phyloP scores from a whole-genome alignment of 2,888 invertebrate species.

The Latrodectus elegans region DNA sequence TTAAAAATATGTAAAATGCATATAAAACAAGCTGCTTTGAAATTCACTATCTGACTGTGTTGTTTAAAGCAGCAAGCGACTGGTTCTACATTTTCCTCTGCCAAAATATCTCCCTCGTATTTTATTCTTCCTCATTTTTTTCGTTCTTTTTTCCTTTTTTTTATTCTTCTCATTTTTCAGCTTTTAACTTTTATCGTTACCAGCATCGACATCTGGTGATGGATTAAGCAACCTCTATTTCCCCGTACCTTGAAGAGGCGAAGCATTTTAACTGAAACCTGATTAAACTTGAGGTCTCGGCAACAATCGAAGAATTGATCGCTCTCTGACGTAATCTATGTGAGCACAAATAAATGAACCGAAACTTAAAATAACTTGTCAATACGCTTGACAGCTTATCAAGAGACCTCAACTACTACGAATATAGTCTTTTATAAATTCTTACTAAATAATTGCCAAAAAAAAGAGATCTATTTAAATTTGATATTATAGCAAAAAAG shows the following conservation, averaged over 20 bases:
- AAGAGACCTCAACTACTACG: no score
- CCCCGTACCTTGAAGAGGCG: background rate
- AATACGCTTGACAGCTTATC: background rate
- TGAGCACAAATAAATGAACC: constrained; percentile 27
- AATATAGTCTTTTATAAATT: no score
- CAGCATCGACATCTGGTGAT: constrained; percentile 36
- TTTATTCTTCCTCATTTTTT: background rate
- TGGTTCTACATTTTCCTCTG: no score
- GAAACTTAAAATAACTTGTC: constrained; percentile 28
- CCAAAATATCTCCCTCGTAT: no score
- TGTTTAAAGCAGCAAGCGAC: no score
- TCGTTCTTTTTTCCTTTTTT: constrained; percentile 8
- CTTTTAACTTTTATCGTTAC: constrained; percentile 36
- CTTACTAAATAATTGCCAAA: background rate
- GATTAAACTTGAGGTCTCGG: constrained; percentile 48
- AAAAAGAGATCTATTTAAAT: background rate
- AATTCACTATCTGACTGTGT: no score
- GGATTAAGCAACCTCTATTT: constrained; percentile 21
- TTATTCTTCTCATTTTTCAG: constrained; percentile 15
- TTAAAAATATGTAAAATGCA: no score
- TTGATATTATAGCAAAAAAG: background rate
- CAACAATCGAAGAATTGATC: constrained; percentile 52
- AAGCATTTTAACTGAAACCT: constrained; percentile 37
- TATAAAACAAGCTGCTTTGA: no score
- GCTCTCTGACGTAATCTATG: constrained; percentile 20